These are phyloP conservation scores for Notiomystis cincta DNA, from an alignment of 2,113 vertebrate genomes.

Conservation along the genomic window DNA sequence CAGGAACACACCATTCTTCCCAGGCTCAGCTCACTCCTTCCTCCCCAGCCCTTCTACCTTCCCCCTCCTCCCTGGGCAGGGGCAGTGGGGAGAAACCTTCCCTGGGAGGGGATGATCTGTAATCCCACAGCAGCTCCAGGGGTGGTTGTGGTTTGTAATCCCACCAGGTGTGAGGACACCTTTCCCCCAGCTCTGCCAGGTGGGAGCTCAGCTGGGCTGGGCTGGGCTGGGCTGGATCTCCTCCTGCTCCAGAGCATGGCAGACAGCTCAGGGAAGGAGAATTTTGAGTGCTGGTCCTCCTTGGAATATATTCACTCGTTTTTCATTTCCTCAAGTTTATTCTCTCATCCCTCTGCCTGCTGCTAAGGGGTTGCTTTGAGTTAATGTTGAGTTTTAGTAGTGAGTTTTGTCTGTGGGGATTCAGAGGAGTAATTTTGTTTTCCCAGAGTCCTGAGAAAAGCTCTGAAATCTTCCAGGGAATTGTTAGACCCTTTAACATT, in stretches of 20 bases:
- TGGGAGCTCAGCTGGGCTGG: too few species aligned
- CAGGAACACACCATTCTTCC: too few species aligned
- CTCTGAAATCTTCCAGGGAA: neutral
- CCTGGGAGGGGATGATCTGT: neutral
- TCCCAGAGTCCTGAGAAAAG: neutral
- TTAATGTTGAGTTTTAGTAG: rapidly evolving
- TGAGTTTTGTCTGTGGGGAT: neutral
- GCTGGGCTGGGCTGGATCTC: rapidly evolving
- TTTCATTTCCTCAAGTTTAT: neutral
- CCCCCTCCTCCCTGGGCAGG: too few species aligned
- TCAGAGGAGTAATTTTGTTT: neutral
- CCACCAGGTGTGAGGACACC: neutral
- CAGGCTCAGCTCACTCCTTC: neutral
- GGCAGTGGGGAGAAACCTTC: neutral
- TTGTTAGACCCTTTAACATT: rapidly evolving
- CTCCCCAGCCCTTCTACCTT: neutral
- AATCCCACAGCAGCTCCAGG: neutral
- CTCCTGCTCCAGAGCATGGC: rapidly evolving
- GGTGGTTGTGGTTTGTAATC: neutral
- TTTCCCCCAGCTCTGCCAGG: too few species aligned
- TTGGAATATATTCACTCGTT: neutral
- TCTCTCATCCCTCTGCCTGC: neutral
- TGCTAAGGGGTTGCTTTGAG: rapidly evolving
- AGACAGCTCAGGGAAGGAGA: neutral
- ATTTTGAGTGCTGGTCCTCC: neutral